Evolutionary conservation across 2,888 invertebrate species (phyloP).

Genomic region (Meiosimyza platycephala): DNA sequence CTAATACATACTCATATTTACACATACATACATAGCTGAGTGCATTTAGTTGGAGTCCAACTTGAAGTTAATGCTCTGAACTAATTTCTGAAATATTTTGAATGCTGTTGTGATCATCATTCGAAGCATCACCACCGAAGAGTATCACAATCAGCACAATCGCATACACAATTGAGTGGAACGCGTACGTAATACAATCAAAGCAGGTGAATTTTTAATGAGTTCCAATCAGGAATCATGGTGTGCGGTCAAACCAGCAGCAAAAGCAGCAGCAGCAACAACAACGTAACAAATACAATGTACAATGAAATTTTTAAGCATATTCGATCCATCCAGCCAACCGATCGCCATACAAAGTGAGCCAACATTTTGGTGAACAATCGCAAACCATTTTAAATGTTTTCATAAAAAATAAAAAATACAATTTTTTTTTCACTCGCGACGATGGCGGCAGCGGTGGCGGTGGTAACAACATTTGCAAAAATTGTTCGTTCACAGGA

Average conservation of each 20-base stretch:
- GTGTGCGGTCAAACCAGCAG: constrained; percentile 55
- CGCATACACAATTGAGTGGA: constrained; percentile 17
- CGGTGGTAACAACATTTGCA: not conserved
- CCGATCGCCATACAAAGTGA: constrained; percentile 17
- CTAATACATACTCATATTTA: not conserved
- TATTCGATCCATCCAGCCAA: not conserved
- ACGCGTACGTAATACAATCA: constrained; percentile 16
- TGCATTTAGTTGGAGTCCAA: constrained; percentile 33
- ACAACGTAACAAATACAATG: no score
- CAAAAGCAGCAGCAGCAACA: no score
- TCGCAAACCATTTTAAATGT: constrained; percentile 32
- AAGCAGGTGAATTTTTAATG: constrained; percentile 61
- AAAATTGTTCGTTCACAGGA: not conserved
- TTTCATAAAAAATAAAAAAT: constrained; percentile 26
- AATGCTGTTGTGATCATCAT: constrained; percentile 51
- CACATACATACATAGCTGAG: no score
- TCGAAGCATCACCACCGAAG: not conserved
- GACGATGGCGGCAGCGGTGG: not conserved
- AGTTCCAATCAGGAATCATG: constrained; percentile 59
- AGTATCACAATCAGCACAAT: constrained; percentile 16
- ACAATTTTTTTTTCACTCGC: constrained; percentile 8
- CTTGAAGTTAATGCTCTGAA: constrained; percentile 51
- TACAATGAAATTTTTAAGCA: not conserved
- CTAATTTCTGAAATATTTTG: constrained; percentile 63
- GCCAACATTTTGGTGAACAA: constrained; percentile 19